Percentiles rank a stretch among this genome's conserved stretches.
Conservation (phyloP, 1,140 invertebrate species). For the Cherax destructor region DNA sequence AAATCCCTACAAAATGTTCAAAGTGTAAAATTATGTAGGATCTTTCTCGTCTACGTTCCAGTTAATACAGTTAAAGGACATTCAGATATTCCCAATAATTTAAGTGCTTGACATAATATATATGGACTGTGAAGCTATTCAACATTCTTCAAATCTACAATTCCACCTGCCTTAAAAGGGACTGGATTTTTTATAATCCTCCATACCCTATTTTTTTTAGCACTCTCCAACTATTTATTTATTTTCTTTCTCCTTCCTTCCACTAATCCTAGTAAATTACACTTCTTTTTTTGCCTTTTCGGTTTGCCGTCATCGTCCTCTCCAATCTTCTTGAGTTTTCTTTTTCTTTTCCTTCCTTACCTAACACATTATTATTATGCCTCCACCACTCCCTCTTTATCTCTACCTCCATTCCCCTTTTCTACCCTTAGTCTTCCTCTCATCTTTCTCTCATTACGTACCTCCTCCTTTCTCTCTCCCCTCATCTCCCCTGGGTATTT, state of each 20-base stretch:
- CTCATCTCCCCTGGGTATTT: background rate
- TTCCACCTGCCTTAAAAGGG: too few species aligned
- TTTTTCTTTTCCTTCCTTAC: background rate
- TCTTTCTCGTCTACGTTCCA: too few species aligned
- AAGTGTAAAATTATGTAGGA: too few species aligned
- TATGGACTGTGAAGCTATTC: too few species aligned
- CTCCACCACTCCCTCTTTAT: background rate
- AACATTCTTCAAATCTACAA: too few species aligned
- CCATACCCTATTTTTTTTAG: too few species aligned
- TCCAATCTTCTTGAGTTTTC: background rate
- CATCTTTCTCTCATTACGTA: background rate
- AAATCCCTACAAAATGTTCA: too few species aligned
- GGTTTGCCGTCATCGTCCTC: background rate
- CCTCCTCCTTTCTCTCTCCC: background rate
- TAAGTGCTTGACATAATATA: too few species aligned
- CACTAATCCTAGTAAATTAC: background rate
- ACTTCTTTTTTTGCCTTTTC: background rate
- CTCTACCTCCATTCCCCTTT: background rate
- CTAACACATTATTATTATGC: background rate
- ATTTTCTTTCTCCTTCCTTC: background rate
- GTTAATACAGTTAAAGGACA: too few species aligned
- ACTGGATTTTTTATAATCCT: too few species aligned
- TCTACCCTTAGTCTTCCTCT: background rate
- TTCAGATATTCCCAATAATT: too few species aligned
- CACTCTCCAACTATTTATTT: background rate